Conservation (phyloP, 2,797 vertebrate genomes). For the Coregonus suidteri region DNA sequence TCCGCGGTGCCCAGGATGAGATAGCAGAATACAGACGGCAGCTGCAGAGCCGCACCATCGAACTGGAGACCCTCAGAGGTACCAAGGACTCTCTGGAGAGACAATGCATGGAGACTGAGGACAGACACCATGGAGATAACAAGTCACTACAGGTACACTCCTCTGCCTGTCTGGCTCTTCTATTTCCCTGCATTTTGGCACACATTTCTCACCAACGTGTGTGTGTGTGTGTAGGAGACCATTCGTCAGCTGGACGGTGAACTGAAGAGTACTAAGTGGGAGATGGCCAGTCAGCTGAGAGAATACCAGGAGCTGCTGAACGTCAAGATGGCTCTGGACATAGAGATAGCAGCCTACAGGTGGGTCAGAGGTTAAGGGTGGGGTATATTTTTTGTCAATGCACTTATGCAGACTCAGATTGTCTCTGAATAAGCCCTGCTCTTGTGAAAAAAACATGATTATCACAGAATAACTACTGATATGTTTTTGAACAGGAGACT, state of each 20-base stretch:
- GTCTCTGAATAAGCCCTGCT: neutral
- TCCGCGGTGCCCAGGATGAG: conserved; percentile 87
- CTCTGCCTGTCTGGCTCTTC: neutral
- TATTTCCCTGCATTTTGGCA: neutral
- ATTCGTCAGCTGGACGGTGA: conserved; percentile 89
- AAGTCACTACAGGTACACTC: conserved; percentile 84
- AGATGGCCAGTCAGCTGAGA: conserved; percentile 93
- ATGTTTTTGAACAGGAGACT: too few relatives aligned
- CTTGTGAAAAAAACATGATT: too few relatives aligned
- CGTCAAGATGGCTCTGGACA: conserved; percentile 96
- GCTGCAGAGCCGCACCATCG: conserved; percentile 86
- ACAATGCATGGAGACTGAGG: conserved; percentile 86
- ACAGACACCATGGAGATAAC: conserved; percentile 87
- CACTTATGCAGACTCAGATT: neutral
- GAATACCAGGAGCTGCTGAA: conserved; percentile 96
- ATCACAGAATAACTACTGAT: too few relatives aligned
- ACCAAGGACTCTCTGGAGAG: conserved; percentile 90
- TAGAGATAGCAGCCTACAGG: conserved; percentile 95
- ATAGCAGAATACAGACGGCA: conserved; percentile 88
- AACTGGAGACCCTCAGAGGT: conserved; percentile 87
- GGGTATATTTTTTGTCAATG: neutral
- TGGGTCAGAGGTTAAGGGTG: conserved; percentile 46
- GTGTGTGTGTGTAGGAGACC: conserved; percentile 76
- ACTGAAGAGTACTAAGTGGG: conserved; percentile 92
- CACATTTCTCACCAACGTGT: neutral